Evolutionary conservation across 2,797 vertebrate genomes (phyloP).

Genomic region (Botia almorhae): DNA sequence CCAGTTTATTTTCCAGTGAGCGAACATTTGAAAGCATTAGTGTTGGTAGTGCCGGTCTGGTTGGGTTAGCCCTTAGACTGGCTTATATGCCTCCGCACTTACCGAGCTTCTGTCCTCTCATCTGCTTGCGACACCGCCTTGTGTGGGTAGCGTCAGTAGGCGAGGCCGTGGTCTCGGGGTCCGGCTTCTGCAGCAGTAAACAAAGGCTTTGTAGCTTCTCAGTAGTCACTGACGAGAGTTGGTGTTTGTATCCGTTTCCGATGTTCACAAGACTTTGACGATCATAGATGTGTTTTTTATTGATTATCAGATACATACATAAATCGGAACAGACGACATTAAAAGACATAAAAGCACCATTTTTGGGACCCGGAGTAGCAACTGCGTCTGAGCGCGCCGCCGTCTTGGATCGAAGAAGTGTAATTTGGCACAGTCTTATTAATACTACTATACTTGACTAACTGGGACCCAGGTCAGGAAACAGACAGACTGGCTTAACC

Average conservation of each 20-base stretch:
- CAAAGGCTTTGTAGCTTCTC: background rate
- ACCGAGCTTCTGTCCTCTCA: background rate
- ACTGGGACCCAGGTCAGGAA: too few relatives aligned
- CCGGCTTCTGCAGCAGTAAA: background rate
- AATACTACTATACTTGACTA: too few relatives aligned
- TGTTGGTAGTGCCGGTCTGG: background rate
- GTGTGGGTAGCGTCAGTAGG: background rate
- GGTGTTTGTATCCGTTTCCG: too few relatives aligned
- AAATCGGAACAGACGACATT: background rate
- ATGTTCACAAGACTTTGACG: too few relatives aligned
- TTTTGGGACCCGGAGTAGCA: too few relatives aligned
- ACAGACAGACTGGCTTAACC: too few relatives aligned
- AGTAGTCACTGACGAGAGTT: too few relatives aligned
- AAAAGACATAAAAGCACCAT: background rate
- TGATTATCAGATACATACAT: background rate
- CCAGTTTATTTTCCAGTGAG: too few relatives aligned
- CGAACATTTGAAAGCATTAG: background rate
- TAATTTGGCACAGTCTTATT: too few relatives aligned
- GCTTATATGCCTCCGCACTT: background rate
- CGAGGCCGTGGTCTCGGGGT: background rate
- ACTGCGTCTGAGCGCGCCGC: too few relatives aligned
- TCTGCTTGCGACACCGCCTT: background rate
- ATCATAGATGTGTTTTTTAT: too few relatives aligned
- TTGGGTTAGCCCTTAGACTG: background rate
- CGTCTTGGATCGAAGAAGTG: too few relatives aligned